Evolutionary conservation across 2,888 invertebrate species (phyloP), one percentile per base, ranked within the genome.

Genomic region (Hirtodrosophila trivittata): DNA sequence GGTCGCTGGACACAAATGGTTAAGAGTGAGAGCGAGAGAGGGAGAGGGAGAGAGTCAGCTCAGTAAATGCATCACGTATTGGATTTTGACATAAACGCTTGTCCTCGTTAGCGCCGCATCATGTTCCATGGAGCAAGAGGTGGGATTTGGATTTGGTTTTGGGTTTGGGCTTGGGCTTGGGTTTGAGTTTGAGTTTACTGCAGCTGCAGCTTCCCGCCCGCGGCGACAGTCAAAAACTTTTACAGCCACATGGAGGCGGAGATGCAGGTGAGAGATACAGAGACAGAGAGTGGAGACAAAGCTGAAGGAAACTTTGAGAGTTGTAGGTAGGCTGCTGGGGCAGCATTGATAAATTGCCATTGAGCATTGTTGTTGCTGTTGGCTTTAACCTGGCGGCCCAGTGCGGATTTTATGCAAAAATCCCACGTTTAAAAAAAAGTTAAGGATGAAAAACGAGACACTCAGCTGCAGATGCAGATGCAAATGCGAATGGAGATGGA

Each of bases 21-120:
- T 25, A 28, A 49, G 41, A 26, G 28, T 32, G 21, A 2, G 3
- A 12, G 45, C 21, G n/a, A 39, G 12, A 9, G 25, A 28, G 12
- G 14, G n/a, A n/a, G n/a, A n/a, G n/a, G n/a, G n/a, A n/a, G 3
- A 39, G 9, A 49, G 26, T 50, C 28, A 51, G 47, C 62, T 62
- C 66, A 55, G 74, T 83, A 83, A 83, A 87, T 83, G 87, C 87
- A 83, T 87, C 83, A 83, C 87, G 83, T 83, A 87, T 86, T 76
- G 86, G 82, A 75, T 85, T 87, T 80, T 85, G 87, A 83, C 86
- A 83, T 87, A 87, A 83, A 87, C 87, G 82, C 87, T 83, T 85
- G 82, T 83, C 86, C 87, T 87, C 82, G 87, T 87, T 83, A 87
- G 86, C 86, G 87, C 82, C 86, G 66, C 70, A 74, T 86, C 86